Percentiles rank a stretch among this genome's conserved stretches.
Conservation (phyloP, 2,888 invertebrate genomes). For the Perdita meconis region DNA sequence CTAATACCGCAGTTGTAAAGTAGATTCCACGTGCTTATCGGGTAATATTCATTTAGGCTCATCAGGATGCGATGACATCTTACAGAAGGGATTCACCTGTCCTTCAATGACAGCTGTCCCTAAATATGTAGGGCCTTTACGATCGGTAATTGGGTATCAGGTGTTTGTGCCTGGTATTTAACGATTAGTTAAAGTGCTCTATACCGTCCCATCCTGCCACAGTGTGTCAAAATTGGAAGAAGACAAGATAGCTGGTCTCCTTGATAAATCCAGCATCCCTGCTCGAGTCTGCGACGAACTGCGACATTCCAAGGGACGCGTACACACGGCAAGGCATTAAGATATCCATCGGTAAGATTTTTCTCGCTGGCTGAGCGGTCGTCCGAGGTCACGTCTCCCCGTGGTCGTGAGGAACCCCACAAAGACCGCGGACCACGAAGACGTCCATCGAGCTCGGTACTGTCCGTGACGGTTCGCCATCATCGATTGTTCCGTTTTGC, state of each 20-base stretch:
- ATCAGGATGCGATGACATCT: too few relatives aligned
- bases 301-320: constrained; percentile 57
- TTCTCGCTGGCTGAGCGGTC: constrained; percentile 61
- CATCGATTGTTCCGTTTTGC: constrained; percentile 78
- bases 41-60: constrained; percentile 10
- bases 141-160: too few relatives aligned
- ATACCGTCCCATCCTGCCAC: too few relatives aligned
- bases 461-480: constrained; percentile 76
- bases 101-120: too few relatives aligned
- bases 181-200: too few relatives aligned
- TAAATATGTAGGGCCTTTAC: too few relatives aligned
- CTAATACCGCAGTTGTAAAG: constrained; percentile 2
- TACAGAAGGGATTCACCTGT: too few relatives aligned
- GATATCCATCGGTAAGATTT: constrained; percentile 75
- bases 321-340: constrained; percentile 68
- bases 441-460: constrained; percentile 54
- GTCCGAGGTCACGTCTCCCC: constrained; percentile 75
- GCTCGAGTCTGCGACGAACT: constrained; percentile 50
- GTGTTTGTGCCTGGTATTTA: too few relatives aligned
- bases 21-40: not conserved
- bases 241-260: too few relatives aligned
- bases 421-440: constrained; percentile 57
- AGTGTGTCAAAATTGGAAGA: too few relatives aligned
- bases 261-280: constrained; percentile 20
- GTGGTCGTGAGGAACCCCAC: constrained; percentile 74